Evolutionary conservation across 2,113 vertebrate species (phyloP).

Genomic region (Strigops habroptila): DNA sequence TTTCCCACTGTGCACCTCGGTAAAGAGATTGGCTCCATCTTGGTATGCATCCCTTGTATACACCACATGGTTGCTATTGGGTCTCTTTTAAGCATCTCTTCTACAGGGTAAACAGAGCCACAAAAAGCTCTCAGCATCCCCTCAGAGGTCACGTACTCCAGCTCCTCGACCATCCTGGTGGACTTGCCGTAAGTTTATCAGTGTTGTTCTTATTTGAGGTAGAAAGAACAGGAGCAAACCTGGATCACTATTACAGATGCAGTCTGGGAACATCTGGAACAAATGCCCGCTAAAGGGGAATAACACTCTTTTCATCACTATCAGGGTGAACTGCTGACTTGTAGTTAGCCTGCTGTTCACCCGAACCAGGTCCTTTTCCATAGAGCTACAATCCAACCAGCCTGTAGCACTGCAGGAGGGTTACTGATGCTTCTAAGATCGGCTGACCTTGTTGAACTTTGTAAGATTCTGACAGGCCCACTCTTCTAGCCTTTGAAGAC

Average conservation of each 20-base stretch:
- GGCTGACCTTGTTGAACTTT: not conserved
- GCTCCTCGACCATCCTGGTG: not conserved
- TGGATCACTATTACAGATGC: not conserved
- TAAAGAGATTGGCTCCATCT: not conserved
- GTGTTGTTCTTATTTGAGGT: not conserved
- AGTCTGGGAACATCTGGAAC: not conserved
- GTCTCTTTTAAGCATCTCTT: not conserved
- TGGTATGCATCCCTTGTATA: not conserved
- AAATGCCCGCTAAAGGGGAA: not conserved
- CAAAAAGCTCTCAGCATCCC: not conserved
- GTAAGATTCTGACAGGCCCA: not conserved
- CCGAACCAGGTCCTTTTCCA: not conserved
- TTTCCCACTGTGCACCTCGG: not conserved
- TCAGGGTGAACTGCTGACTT: not conserved
- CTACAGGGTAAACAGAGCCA: not conserved
- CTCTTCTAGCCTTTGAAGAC: not conserved
- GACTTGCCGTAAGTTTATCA: not conserved
- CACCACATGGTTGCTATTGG: not conserved
- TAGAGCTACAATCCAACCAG: not conserved
- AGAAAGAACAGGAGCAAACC: not conserved
- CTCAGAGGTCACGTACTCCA: not conserved
- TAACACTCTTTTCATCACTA: not conserved
- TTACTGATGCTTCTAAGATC: not conserved
- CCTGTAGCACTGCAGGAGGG: not conserved
- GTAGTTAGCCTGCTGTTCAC: not conserved